Evolutionary conservation across 2,888 invertebrate species (phyloP).

Genomic region (Molanna angustata): DNA sequence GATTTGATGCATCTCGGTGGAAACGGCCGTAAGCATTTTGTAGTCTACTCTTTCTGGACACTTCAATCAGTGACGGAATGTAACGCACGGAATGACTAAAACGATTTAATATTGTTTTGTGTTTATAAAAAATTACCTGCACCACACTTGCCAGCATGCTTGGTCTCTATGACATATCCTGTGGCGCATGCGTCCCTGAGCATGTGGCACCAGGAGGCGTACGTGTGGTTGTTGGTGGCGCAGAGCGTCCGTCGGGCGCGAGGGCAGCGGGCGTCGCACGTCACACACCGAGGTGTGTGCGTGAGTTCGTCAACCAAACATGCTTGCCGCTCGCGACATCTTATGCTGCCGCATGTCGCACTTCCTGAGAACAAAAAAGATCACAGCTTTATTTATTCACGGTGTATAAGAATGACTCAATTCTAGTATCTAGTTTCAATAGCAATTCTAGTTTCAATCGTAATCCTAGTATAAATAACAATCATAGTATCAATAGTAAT

Average conservation of each 20-base stretch:
- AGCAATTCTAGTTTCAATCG: no score
- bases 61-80: no score
- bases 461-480: no score
- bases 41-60: no score
- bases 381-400: no score
- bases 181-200: slow-evolving; percentile 72
- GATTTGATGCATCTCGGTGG: no score
- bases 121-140: slow-evolving; percentile 9
- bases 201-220: slow-evolving; percentile 77
- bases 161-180: slow-evolving; percentile 68
- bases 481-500: no score
- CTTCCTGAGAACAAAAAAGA: slow-evolving; percentile 50
- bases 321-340: slow-evolving; percentile 64
- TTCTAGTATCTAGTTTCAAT: no score
- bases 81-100: no score
- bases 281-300: slow-evolving; percentile 69
- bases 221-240: slow-evolving; percentile 71
- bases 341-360: slow-evolving; percentile 64
- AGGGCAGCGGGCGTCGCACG: slow-evolving; percentile 63
- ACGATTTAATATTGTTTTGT: no score
- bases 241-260: slow-evolving; percentile 52
- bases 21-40: no score
- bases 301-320: slow-evolving; percentile 64
- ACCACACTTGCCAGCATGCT: slow-evolving; percentile 62
- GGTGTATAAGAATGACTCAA: no score